Conservation (phyloP, 2,888 invertebrate genomes). For the Sesia bembeciformis region DNA sequence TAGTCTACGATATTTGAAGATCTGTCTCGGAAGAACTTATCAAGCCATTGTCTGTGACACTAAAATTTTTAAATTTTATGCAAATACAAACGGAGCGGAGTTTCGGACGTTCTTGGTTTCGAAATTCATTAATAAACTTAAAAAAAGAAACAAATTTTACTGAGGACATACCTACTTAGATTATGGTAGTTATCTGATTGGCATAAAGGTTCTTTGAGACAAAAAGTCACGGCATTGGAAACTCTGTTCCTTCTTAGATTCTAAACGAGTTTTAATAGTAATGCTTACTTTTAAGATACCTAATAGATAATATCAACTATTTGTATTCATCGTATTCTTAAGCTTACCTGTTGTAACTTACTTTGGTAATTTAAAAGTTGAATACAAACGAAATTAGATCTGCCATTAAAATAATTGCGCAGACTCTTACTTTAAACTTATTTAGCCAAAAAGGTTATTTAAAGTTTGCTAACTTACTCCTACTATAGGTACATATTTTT, state of each 20-base stretch:
- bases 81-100: not conserved
- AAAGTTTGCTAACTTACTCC: no score
- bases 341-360: no score
- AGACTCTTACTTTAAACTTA: no score
- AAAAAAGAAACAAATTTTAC: no score
- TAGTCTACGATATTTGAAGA: slow-evolving; percentile 36
- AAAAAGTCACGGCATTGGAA: not conserved
- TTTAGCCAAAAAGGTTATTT: no score
- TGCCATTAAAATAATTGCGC: no score
- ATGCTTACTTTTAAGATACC: not conserved
- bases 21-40: not conserved
- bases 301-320: not conserved
- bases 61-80: not conserved
- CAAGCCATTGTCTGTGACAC: not conserved
- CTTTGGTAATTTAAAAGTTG: no score
- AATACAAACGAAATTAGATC: no score
- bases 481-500: no score
- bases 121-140: no score
- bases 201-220: not conserved
- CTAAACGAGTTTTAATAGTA: not conserved
- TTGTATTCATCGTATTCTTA: no score
- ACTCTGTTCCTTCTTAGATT: not conserved
- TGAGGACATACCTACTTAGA: no score
- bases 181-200: not conserved
- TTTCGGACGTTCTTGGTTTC: not conserved